Percentiles rank a stretch among this genome's conserved stretches.
phyloP scores from a whole-genome alignment of 2,797 vertebrate genomes.

The Xerus rutilus region DNA sequence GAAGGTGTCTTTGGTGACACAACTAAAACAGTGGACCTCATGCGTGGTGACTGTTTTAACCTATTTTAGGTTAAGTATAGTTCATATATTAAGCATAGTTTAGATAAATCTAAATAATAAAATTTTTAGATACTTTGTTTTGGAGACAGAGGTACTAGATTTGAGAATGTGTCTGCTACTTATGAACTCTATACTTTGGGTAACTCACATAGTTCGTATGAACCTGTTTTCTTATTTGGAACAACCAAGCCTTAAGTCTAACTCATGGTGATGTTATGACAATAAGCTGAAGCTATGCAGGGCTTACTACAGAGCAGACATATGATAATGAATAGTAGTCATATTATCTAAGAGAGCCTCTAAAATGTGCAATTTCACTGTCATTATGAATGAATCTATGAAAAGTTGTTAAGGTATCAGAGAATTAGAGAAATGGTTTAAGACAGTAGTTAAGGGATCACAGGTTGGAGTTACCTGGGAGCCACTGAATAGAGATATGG shows the following conservation, averaged over 20 bases:
- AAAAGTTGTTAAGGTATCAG: neutral
- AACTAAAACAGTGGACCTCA: neutral
- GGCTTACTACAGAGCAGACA: too few relatives aligned
- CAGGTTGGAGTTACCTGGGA: neutral
- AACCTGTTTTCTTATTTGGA: neutral
- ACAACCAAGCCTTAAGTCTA: neutral
- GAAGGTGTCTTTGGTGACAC: neutral
- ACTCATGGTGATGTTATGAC: neutral
- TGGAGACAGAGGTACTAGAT: neutral
- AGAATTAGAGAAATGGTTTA: neutral
- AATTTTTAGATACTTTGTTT: neutral
- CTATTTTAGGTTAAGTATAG: neutral
- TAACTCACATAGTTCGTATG: neutral
- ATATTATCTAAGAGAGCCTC: neutral
- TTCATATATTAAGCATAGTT: neutral
- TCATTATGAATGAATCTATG: neutral
- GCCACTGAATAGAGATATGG: neutral
- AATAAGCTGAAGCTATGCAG: neutral
- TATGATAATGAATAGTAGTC: neutral
- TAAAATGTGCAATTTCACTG: neutral
- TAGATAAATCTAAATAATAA: slow-evolving; percentile 4
- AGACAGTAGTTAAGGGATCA: neutral
- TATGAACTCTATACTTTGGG: neutral
- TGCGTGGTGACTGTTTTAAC: neutral
- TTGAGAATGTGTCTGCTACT: neutral